phyloP scores from a whole-genome alignment of 2,113 vertebrate species.

The Gymnobelideus leadbeateri region DNA sequence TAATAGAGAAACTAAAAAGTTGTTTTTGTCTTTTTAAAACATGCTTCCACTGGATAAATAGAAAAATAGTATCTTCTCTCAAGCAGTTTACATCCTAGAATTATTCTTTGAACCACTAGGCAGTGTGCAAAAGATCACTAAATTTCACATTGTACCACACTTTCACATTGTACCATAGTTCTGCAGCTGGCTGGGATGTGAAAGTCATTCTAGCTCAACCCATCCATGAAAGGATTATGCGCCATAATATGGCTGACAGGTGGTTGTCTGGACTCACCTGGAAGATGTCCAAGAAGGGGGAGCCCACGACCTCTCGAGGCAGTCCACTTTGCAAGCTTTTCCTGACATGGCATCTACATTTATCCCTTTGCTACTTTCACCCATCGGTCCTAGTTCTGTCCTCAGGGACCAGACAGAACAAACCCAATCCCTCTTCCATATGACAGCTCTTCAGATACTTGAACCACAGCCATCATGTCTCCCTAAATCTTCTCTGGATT shows the following conservation, averaged over 20 bases:
- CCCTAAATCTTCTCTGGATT: not conserved
- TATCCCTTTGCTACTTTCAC: not conserved
- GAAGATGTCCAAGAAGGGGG: not conserved
- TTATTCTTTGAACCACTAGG: not conserved
- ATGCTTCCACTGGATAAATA: not conserved
- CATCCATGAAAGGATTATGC: not conserved
- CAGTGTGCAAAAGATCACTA: not conserved
- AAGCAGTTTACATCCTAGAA: not conserved
- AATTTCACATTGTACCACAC: not conserved
- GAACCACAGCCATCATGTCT: not conserved
- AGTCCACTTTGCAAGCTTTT: not conserved
- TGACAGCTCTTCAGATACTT: not conserved
- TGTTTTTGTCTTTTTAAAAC: not conserved
- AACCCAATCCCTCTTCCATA: not conserved
- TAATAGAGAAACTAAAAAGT: not conserved
- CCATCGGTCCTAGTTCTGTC: not conserved
- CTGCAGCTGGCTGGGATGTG: not conserved
- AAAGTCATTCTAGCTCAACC: not conserved
- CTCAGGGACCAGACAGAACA: not conserved
- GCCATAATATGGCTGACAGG: not conserved
- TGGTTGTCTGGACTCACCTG: not conserved
- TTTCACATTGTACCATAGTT: not conserved
- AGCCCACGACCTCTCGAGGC: not conserved
- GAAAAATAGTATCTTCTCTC: not conserved
- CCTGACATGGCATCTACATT: not conserved